phyloP scores from a whole-genome alignment of 2,888 invertebrate species.

The Pristionchus fissidentatus region DNA sequence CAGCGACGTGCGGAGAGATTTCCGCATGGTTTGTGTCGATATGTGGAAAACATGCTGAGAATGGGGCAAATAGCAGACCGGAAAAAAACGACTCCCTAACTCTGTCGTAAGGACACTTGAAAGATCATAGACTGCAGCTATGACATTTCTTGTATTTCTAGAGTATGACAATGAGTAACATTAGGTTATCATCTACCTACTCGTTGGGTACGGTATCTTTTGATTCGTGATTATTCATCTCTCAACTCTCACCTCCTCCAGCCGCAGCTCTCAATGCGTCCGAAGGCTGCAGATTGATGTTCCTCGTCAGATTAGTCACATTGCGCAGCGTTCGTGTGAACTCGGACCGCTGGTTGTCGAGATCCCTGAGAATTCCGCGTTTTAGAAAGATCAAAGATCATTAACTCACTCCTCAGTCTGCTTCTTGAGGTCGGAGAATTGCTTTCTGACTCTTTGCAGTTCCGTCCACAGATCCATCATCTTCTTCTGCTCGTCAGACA shows the following conservation, averaged over 20 bases:
- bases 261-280: conserved; percentile 41
- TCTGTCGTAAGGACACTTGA: too few species aligned
- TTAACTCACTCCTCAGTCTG: conserved; percentile 57
- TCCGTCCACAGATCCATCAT: conserved; percentile 75
- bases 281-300: conserved; percentile 44
- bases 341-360: conserved; percentile 67
- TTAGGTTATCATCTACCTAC: too few species aligned
- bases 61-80: too few species aligned
- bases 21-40: too few species aligned
- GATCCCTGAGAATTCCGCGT: conserved; percentile 55
- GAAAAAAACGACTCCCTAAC: too few species aligned
- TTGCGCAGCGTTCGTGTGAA: conserved; percentile 67
- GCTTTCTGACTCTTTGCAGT: conserved; percentile 72
- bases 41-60: too few species aligned
- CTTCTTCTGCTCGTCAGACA: conserved; percentile 74
- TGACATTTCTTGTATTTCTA: too few species aligned
- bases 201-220: too few species aligned
- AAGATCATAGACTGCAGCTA: too few species aligned
- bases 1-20: too few species aligned
- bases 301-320: conserved; percentile 59
- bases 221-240: too few species aligned
- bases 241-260: conserved; percentile 42
- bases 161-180: too few species aligned
- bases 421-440: conserved; percentile 69
- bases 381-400: not conserved